Evolutionary conservation across 2,888 invertebrate species (phyloP).

Genomic region (Girardia tigrina): DNA sequence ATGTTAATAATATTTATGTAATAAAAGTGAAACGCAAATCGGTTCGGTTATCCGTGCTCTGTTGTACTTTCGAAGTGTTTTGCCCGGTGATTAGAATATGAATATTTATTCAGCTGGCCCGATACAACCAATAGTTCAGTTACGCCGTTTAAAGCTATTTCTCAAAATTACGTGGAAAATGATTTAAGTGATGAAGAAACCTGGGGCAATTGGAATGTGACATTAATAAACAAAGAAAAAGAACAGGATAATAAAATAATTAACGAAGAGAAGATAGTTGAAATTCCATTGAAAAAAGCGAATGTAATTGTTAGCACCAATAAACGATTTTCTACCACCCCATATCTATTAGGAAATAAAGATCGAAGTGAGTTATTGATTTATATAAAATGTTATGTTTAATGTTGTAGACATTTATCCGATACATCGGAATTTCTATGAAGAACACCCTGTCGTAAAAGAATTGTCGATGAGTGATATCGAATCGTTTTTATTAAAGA

Average conservation of each 20-base stretch:
- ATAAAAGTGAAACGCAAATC: neutral
- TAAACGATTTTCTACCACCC: neutral
- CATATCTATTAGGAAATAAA: neutral
- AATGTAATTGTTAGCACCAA: neutral
- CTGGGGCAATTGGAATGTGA: neutral
- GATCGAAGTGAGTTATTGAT: neutral
- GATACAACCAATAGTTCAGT: neutral
- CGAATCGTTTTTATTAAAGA: neutral
- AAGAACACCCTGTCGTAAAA: neutral
- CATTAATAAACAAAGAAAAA: neutral
- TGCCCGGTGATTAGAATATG: neutral
- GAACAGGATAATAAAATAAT: neutral
- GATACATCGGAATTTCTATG: neutral
- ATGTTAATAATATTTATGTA: too few relatives aligned
- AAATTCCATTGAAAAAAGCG: neutral
- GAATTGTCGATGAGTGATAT: neutral
- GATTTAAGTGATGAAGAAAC: neutral
- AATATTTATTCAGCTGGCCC: conserved; percentile 4
- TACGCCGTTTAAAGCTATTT: neutral
- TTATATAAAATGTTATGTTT: neutral
- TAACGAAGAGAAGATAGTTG: neutral
- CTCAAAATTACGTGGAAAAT: too few relatives aligned
- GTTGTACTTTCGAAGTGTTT: neutral
- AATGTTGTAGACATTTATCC: conserved; percentile 1
- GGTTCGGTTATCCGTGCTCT: conserved; percentile 15